A percentile compares a stretch with the other conserved stretches of the same genome.
Conservation (phyloP, 1,140 invertebrate species). For the Antheraea mylitta region DNA sequence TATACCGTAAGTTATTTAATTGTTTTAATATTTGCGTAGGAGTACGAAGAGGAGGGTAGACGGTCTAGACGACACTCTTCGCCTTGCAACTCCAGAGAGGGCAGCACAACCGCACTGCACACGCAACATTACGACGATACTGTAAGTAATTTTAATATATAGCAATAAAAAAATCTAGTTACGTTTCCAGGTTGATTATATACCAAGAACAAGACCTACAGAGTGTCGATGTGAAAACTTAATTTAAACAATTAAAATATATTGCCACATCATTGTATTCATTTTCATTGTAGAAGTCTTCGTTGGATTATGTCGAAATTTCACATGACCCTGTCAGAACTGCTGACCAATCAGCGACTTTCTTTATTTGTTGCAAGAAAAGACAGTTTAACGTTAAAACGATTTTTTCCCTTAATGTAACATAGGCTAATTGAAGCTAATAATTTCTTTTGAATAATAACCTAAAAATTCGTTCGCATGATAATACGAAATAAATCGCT, state of each 20-base stretch:
- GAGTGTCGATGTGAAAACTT: too few species aligned
- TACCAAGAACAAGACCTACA: too few species aligned
- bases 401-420: neutral
- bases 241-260: neutral
- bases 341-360: neutral
- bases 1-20: conserved; percentile 1
- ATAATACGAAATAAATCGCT: neutral
- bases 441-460: neutral
- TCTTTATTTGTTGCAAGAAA: neutral
- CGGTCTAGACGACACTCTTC: conserved; percentile 83
- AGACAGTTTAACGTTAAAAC: neutral
- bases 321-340: too few species aligned
- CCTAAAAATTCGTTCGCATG: neutral
- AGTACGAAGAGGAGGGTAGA: conserved; percentile 81
- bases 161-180: too few species aligned
- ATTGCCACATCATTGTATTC: neutral
- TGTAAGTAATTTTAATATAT: conserved; percentile 74
- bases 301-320: neutral
- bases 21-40: conserved; percentile 49
- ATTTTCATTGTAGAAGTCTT: neutral
- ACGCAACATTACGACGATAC: conserved; percentile 82
- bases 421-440: neutral
- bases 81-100: conserved; percentile 80
- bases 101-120: conserved; percentile 80
- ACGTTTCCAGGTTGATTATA: too few species aligned